phyloP scores from a whole-genome alignment of 1,140 invertebrate genomes.

The Hesperophylax magnus region DNA sequence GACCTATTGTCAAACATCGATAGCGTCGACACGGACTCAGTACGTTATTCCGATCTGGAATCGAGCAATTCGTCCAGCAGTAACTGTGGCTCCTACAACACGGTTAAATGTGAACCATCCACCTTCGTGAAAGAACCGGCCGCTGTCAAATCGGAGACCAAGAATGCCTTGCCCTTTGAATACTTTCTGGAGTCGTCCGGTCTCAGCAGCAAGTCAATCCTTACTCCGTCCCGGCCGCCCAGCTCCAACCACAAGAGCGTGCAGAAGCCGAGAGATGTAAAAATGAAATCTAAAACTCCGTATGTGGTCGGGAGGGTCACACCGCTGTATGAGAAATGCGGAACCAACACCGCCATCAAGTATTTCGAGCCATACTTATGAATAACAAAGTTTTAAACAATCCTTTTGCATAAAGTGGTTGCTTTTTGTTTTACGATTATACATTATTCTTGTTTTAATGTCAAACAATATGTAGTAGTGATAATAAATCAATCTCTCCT shows the following conservation, averaged over 20 bases:
- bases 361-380: conserved; percentile 71
- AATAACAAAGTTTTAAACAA: conserved; percentile 36
- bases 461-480: too few relatives aligned
- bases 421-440: too few relatives aligned
- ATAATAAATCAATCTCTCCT: too few relatives aligned
- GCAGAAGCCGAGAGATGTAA: conserved; percentile 84
- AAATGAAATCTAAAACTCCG: conserved; percentile 66
- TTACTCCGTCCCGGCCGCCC: conserved; percentile 76
- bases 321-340: conserved; percentile 51
- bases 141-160: conserved; percentile 56
- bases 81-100: conserved; percentile 70
- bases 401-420: too few relatives aligned
- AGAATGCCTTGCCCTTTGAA: conserved; percentile 72
- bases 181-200: conserved; percentile 85
- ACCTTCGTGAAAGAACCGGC: conserved; percentile 56
- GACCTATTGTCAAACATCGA: conserved; percentile 71
- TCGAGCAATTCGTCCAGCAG: conserved; percentile 71
- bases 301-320: conserved; percentile 36
- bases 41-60: conserved; percentile 69
- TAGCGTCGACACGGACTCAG: conserved; percentile 70
- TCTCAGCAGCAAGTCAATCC: conserved; percentile 84
- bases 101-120: conserved; percentile 68
- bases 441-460: too few relatives aligned
- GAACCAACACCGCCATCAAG: conserved; percentile 67
- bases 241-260: conserved; percentile 83